Base-by-base conservation (phyloP, 1,140 invertebrate species). In the Heliconius hermathena region DNA sequence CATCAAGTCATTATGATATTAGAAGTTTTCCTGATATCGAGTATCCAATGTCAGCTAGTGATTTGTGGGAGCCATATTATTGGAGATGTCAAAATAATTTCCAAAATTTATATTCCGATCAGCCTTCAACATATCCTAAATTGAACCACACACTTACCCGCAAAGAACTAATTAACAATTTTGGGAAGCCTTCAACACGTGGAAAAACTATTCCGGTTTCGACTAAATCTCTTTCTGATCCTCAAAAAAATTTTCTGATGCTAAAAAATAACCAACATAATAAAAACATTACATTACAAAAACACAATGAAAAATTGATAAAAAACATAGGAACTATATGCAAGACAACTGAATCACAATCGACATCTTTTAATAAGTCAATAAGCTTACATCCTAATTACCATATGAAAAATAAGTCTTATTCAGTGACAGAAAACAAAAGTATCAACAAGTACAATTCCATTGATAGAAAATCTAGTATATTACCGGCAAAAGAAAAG, bases 1-100 rank as follows among this genome's bases (percentile, higher is more conserved):
- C 33, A 22, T 38, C 74, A 22, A 81, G 74, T 66, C 84, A 85
- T 71, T 82, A 78, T 41, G 77, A 87, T 76, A 41, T 80, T 74
- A 76, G 57, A 18, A 72, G 78, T 46, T 93, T 92, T 83, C 90
- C 92, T 13, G 90, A 92, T 73, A 87, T 91, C 5, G 89, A 90
- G 76, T 92, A 92, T 83, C 91, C 92, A 9, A 71, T 89, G 11
- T 81, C 76, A 57, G 80, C 81, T 33, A 82, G 71, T 49, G 91
- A 92, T 57, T 87, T 84, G 11, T 90, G 89, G 90, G 83, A 78
- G 38, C 89, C 88, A 8, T 87, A 85, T 66, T 90, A 85, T 81
- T 89, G 89, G 88, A 85, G 87, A 77, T 78, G 77, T 13, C 16
- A 60, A 36, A 41, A 52, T 20, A 66, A 29, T 46, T 76, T 52